Base-by-base conservation (phyloP, 2,113 vertebrate genomes). In the Callorhinus ursinus region DNA sequence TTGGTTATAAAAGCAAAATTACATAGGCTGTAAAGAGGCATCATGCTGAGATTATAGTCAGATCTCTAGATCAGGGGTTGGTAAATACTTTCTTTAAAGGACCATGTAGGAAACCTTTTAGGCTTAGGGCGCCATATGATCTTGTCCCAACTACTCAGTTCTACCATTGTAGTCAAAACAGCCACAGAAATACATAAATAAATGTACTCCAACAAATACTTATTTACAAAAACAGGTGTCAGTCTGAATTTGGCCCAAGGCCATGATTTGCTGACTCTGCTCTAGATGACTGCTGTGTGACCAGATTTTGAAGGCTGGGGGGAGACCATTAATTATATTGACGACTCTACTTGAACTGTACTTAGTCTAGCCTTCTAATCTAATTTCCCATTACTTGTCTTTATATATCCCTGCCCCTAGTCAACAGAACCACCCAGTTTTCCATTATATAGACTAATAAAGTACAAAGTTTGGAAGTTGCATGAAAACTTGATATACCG, bases 1-100 rank as follows among this genome's bases (percentile, higher is more conserved):
- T 94, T 69, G 84, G 39, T 92, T 67, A 55, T 69, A 67, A 67
- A 21, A 94, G 88, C 53, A 71, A 71, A 63, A 80, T 92, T 53
- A 46, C 8, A 10, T 74, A 71, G 82, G 57, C 22, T n/a, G 46
- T 77, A 51, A 61, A 65, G 12, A 88, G 39, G 22, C 42, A 39
- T 42, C 2, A 16, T 19, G 4, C 18, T 92, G 77, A 88, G 49
- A 76, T 90, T 86, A 46, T 72, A n/a, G 42, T 79, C 39, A 85
- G 71, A 42, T 89, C 79, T 85, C 16, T 77, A 33, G 26, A 19
- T 55, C 71, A 80, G 24, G 14, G 51, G 39, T 85, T 63, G 53
- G 39, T 71, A 77, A 79, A 61, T 59, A 90, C 83, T 89, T 76
- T 85, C 46, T 76, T 15, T 82, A 55, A 83, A n/a, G 42, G 46